Conservation (phyloP, 2,888 invertebrate genomes). For the Ornithoptera priamus region DNA sequence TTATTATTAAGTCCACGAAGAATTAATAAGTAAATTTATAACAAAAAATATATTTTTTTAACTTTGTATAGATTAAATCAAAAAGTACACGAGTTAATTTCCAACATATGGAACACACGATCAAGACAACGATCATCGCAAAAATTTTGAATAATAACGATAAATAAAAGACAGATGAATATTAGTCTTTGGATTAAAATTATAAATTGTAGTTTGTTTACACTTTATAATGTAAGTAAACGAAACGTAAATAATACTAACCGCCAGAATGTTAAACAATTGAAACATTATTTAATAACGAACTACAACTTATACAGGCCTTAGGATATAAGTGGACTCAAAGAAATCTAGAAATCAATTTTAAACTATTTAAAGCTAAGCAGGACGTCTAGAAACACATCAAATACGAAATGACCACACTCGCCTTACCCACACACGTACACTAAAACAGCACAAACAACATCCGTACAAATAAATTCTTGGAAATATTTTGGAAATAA, state of each 20-base stretch:
- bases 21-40: slow-evolving; percentile 5
- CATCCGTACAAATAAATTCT: slow-evolving; percentile 55
- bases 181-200: slow-evolving; percentile 28
- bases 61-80: background rate
- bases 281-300: slow-evolving; percentile 16
- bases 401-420: slow-evolving; percentile 45
- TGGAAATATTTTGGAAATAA: slow-evolving; percentile 73
- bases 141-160: slow-evolving; percentile 8
- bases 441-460: slow-evolving; percentile 45
- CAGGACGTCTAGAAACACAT: slow-evolving; percentile 66
- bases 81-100: background rate
- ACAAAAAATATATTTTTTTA: background rate
- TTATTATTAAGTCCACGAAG: slow-evolving; percentile 9
- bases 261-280: slow-evolving; percentile 4
- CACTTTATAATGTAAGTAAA: background rate
- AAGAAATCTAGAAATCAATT: slow-evolving; percentile 42
- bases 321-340: slow-evolving; percentile 39
- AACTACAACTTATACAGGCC: slow-evolving; percentile 34
- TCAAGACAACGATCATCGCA: slow-evolving; percentile 6
- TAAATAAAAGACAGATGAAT: slow-evolving; percentile 17
- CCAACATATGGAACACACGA: background rate
- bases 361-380: slow-evolving; percentile 74
- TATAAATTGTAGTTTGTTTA: slow-evolving; percentile 7
- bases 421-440: slow-evolving; percentile 51
- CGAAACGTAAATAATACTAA: slow-evolving; percentile 2